phyloP scores from a whole-genome alignment of 2,797 vertebrate species.

The Sphenodon punctatus region DNA sequence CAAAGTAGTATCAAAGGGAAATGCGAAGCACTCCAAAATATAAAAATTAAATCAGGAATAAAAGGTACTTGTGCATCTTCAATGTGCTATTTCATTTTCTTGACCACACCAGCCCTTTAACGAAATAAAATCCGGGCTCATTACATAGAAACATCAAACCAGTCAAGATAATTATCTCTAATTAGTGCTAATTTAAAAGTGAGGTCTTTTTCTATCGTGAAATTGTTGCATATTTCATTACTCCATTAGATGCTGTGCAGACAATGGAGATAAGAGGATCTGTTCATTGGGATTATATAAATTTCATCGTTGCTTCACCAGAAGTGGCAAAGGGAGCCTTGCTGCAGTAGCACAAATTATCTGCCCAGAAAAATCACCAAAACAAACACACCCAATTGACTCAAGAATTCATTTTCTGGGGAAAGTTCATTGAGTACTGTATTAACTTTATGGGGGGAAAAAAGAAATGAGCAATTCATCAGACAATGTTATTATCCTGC shows the following conservation, averaged over 20 bases:
- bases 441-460: background rate
- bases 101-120: slow-evolving; percentile 50
- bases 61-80: slow-evolving; percentile 39
- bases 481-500: background rate
- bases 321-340: slow-evolving; percentile 3
- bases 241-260: slow-evolving; percentile 64
- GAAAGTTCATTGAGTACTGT: background rate
- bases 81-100: background rate
- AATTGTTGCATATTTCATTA: slow-evolving; percentile 68
- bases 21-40: background rate
- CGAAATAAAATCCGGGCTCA: slow-evolving; percentile 47
- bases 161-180: slow-evolving; percentile 70
- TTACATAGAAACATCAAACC: slow-evolving; percentile 67
- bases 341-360: background rate
- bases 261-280: slow-evolving; percentile 52
- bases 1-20: background rate
- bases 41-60: background rate
- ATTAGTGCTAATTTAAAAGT: slow-evolving; percentile 71
- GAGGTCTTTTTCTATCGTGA: slow-evolving; percentile 55
- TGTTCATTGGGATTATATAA: slow-evolving; percentile 12
- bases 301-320: slow-evolving; percentile 8
- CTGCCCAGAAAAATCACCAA: background rate
- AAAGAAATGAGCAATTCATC: background rate
- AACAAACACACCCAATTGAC: rapidly evolving
- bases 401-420: background rate